phyloP scores from a whole-genome alignment of 2,113 vertebrate genomes.

The Oreochromis tanganicae region DNA sequence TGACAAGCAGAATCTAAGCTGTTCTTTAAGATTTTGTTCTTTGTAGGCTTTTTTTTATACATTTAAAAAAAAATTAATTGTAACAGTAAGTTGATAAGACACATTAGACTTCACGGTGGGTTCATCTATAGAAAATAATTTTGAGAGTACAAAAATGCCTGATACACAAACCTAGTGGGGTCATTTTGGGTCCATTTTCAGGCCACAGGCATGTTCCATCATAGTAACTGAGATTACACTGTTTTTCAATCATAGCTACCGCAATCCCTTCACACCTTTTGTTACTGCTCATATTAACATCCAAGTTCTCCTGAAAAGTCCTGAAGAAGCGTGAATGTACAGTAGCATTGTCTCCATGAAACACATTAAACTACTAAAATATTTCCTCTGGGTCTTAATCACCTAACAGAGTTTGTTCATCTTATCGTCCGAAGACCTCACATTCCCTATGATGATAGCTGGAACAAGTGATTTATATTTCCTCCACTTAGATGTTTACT shows the following conservation, averaged over 20 bases:
- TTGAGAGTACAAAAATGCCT: not conserved
- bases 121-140: not conserved
- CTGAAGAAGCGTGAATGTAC: fast-evolving
- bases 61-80: not conserved
- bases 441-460: not conserved
- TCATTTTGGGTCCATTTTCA: not conserved
- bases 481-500: not conserved
- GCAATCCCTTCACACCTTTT: not conserved
- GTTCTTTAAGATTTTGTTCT: not conserved
- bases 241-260: fast-evolving
- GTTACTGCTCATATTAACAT: not conserved
- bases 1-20: not conserved
- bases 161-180: not conserved
- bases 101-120: not conserved
- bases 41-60: not conserved
- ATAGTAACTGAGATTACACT: not conserved
- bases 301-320: fast-evolving
- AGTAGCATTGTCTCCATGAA: not conserved
- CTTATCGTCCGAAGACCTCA: fast-evolving
- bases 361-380: not conserved
- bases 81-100: not conserved
- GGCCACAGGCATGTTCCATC: not conserved
- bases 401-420: not conserved
- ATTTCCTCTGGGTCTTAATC: not conserved
- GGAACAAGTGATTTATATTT: not conserved